Conservation (phyloP, 2,797 vertebrate species). For the Trachurus trachurus region DNA sequence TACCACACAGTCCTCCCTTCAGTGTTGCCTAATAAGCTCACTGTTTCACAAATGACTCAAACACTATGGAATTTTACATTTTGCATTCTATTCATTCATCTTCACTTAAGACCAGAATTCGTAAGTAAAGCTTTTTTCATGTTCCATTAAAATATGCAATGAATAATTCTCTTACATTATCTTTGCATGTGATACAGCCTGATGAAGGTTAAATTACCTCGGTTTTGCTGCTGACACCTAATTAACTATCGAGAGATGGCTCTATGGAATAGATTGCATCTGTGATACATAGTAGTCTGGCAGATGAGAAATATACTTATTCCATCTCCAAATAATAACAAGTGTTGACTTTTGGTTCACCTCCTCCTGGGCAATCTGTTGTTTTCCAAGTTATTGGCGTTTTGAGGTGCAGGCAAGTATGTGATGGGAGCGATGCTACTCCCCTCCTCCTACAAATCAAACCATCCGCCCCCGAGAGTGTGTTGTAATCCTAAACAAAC, state of each 20-base stretch:
- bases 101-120: constrained; percentile 57
- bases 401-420: constrained; percentile 64
- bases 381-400: constrained; percentile 75
- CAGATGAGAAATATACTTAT: constrained; percentile 38
- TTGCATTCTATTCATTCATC: constrained; percentile 66
- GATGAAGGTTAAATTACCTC: constrained; percentile 80
- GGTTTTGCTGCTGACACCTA: constrained; percentile 72
- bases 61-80: constrained; percentile 49
- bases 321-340: constrained; percentile 70
- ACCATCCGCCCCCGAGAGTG: constrained; percentile 55
- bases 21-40: constrained; percentile 23
- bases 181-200: constrained; percentile 71
- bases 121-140: constrained; percentile 73
- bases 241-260: constrained; percentile 73
- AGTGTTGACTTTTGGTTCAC: constrained; percentile 62
- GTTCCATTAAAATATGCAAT: constrained; percentile 75
- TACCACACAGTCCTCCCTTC: neutral
- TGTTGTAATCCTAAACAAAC: constrained; percentile 75
- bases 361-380: constrained; percentile 70
- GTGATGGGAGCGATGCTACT: constrained; percentile 51
- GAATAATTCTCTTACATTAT: constrained; percentile 81
- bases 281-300: constrained; percentile 45
- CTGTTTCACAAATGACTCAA: constrained; percentile 56
- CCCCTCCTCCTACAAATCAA: constrained; percentile 70
- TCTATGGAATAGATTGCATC: constrained; percentile 60